Evolutionary conservation across 2,888 invertebrate species (phyloP), one percentile per base, ranked within the genome.

Genomic region (Hypsopygia costalis): DNA sequence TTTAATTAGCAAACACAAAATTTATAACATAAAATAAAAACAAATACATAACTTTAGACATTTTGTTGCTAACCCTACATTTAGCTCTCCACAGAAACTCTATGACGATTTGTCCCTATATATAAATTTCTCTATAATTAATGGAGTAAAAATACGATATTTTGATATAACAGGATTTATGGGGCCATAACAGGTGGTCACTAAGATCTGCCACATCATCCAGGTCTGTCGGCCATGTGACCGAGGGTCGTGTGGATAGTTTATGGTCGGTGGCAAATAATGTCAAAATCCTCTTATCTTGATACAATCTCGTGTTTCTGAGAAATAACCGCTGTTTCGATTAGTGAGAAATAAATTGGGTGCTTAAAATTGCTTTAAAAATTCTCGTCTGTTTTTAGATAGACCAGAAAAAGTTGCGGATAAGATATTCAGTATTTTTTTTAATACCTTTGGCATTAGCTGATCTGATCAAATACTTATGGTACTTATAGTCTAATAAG

Each of bases 51-150:
- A 47, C 65, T 41, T 68, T n/a, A n/a, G n/a, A n/a, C n/a, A n/a
- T n/a, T n/a, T 67, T 4, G 16, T 4, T 16, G 16, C 62, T 47
- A 47, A 67, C 77, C 41, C 6, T 82, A 70, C 73, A 21, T 33
- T 20, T 44, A 43, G 55, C 33, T 54, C 58, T 49, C 52, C 56
- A 55, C 48, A 57, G 61, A 59, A 71, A 69, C 63, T 61, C 60
- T 60, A 63, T 40, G 58, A 59, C 65, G 65, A 82, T 82, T 79
- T 83, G 81, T 86, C 76, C 69, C 62, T 62, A 69, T 56, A 61
- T 76, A 82, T 82, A 81, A 81, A 82, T 83, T 86, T 82, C 72
- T 69, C 48, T 62, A 73, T 77, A 85, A 87, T 83, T 82, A 83
- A 86, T 83, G 68, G 65, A 56, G 60, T 52, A 52, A 67, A 63